Percentiles rank a stretch among this genome's conserved stretches.
These are phyloP conservation scores for Gryllus bimaculatus DNA, from an alignment of 1,140 invertebrate species.

Conservation along the genomic window DNA sequence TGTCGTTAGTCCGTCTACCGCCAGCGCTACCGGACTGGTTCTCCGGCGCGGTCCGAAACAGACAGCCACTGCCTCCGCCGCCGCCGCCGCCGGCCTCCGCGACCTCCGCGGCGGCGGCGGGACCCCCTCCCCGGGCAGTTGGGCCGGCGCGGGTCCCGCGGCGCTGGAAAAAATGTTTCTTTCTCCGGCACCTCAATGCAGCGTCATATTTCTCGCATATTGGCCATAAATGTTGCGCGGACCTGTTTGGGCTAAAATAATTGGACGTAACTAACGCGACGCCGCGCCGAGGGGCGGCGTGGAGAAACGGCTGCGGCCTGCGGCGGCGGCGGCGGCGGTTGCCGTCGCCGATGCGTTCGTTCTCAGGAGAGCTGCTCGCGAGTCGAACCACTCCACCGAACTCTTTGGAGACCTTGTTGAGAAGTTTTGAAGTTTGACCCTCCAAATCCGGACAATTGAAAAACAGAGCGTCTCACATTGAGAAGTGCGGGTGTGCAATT, in stretches of 20 bases:
- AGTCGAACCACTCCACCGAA: too few relatives aligned
- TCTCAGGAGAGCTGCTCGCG: too few relatives aligned
- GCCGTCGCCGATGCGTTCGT: too few relatives aligned
- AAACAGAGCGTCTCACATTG: too few relatives aligned
- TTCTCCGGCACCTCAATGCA: conserved; percentile 2
- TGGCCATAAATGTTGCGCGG: not conserved
- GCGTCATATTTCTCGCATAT: conserved; percentile 4
- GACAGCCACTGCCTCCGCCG: not conserved
- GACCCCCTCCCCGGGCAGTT: not conserved
- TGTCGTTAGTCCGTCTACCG: not conserved
- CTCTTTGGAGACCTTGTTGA: too few relatives aligned
- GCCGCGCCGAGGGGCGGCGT: too few relatives aligned
- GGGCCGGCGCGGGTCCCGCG: not conserved
- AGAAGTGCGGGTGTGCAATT: too few relatives aligned
- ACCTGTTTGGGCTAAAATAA: conserved; percentile 4
- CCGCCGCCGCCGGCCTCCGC: too few relatives aligned
- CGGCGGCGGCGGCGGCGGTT: not conserved
- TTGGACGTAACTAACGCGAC: not conserved
- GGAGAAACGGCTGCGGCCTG: not conserved
- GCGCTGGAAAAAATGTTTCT: not conserved
- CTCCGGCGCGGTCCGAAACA: not conserved
- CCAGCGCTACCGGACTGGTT: not conserved
- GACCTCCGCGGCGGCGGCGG: not conserved
- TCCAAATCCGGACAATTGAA: too few relatives aligned
- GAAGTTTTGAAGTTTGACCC: too few relatives aligned